Conservation (phyloP, 2,888 invertebrate genomes). For the Drosophila colorata region DNA sequence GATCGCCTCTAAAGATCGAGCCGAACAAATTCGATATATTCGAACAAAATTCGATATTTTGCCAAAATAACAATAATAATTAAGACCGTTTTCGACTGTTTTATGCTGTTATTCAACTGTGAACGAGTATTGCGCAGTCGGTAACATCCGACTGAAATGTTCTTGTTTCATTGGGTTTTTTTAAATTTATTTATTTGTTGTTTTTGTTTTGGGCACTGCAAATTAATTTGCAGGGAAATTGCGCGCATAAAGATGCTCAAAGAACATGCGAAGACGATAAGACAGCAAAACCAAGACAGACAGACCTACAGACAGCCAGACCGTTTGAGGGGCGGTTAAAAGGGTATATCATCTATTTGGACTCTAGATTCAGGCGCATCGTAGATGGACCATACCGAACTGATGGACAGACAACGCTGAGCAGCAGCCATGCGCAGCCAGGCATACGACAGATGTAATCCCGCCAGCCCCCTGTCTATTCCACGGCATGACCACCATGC, state of each 20-base stretch:
- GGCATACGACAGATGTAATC: conserved; percentile 62
- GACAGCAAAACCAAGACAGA: conserved; percentile 23
- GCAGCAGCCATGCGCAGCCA: conserved; percentile 66
- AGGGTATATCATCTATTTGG: conserved; percentile 15
- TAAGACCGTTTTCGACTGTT: too few species aligned
- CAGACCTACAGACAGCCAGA: not conserved
- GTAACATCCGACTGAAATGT: too few species aligned
- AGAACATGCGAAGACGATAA: conserved; percentile 52
- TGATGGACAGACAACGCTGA: conserved; percentile 51
- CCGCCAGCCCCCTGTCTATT: not conserved
- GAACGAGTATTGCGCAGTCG: too few species aligned
- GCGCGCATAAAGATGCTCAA: conserved; percentile 39
- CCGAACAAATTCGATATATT: too few species aligned
- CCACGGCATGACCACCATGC: not conserved
- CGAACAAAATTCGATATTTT: too few species aligned
- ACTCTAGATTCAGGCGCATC: conserved; percentile 21
- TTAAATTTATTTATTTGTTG: conserved; percentile 16
- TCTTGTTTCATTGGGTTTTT: not conserved
- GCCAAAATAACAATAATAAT: too few species aligned
- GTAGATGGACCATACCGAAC: conserved; percentile 42
- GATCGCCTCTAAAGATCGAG: too few species aligned
- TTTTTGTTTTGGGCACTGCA: conserved; percentile 30
- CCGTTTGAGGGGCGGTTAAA: not conserved
- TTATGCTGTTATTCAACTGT: too few species aligned
- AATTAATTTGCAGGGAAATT: conserved; percentile 71